A percentile compares a stretch with the other conserved stretches of the same genome.
These are phyloP conservation scores for Eulemur mongoz DNA, from an alignment of 2,797 vertebrate species.

Conservation along the genomic window DNA sequence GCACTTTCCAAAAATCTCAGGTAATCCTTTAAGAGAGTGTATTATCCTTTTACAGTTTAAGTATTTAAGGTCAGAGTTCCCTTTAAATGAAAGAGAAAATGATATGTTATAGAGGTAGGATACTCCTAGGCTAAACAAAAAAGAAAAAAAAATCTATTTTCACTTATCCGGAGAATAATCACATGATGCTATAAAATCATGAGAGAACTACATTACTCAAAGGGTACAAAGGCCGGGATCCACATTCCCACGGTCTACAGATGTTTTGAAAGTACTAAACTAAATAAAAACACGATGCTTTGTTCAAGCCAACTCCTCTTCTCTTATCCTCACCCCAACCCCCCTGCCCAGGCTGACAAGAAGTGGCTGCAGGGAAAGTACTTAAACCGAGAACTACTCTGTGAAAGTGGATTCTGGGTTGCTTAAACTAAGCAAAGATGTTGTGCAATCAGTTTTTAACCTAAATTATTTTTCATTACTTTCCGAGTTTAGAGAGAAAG, in stretches of 20 bases:
- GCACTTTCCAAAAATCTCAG: background rate
- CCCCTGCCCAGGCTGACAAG: background rate
- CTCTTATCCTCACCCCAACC: background rate
- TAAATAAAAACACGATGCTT: conserved; percentile 58
- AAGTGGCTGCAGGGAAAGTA: conserved; percentile 62
- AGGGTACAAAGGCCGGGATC: background rate
- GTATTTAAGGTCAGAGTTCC: conserved; percentile 35
- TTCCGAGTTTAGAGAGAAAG: conserved; percentile 51
- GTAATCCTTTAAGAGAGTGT: background rate
- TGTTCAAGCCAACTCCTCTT: background rate
- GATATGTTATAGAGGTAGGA: conserved; percentile 29
- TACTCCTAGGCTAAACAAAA: conserved; percentile 7
- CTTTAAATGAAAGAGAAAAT: conserved; percentile 54
- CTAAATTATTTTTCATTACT: conserved; percentile 62
- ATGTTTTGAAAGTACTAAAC: conserved; percentile 59
- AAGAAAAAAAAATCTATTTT: background rate
- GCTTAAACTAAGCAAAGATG: conserved; percentile 41
- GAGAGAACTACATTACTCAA: conserved; percentile 50
- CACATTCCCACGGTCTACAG: conserved; percentile 17
- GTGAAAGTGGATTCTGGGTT: conserved; percentile 47
- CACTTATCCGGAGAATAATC: conserved; percentile 33
- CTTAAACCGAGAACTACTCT: conserved; percentile 40
- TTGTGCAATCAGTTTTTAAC: conserved; percentile 66
- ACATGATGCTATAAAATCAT: conserved; percentile 48
- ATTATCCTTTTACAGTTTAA: conserved; percentile 43